phyloP scores from a whole-genome alignment of 2,113 vertebrate species.

The Dinomys branickii region DNA sequence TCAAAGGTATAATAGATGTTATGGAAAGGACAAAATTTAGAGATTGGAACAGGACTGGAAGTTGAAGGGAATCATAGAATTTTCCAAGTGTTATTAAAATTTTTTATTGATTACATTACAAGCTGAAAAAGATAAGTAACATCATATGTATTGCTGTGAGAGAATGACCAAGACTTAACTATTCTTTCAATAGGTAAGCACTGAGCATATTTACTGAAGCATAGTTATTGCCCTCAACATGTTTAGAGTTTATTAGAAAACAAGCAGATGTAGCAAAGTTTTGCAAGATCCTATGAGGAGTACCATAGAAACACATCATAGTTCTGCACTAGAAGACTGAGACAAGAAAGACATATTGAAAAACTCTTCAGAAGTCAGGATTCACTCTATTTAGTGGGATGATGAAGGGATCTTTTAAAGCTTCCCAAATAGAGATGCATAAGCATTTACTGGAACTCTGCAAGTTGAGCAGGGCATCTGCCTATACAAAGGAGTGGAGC shows the following conservation, averaged over 20 bases:
- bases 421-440: not conserved
- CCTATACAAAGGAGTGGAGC: not conserved
- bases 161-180: not conserved
- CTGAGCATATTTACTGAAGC: not conserved
- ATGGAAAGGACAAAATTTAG: not conserved
- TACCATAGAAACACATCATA: not conserved
- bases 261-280: not conserved
- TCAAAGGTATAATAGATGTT: not conserved
- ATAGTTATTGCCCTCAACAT: not conserved
- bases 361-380: not conserved
- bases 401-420: not conserved
- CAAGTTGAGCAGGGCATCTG: not conserved
- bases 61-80: not conserved
- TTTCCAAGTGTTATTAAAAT: not conserved
- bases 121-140: not conserved
- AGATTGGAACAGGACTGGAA: not conserved
- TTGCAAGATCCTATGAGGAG: not conserved
- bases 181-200: not conserved
- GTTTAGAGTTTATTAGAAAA: conserved; percentile 13
- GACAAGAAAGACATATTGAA: not conserved
- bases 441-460: not conserved
- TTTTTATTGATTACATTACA: not conserved
- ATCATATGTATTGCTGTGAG: not conserved
- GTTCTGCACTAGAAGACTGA: not conserved
- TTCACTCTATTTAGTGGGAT: not conserved